These are phyloP conservation scores for Nematolebias whitei DNA, from an alignment of 2,113 vertebrate genomes.

Conservation along the genomic window DNA sequence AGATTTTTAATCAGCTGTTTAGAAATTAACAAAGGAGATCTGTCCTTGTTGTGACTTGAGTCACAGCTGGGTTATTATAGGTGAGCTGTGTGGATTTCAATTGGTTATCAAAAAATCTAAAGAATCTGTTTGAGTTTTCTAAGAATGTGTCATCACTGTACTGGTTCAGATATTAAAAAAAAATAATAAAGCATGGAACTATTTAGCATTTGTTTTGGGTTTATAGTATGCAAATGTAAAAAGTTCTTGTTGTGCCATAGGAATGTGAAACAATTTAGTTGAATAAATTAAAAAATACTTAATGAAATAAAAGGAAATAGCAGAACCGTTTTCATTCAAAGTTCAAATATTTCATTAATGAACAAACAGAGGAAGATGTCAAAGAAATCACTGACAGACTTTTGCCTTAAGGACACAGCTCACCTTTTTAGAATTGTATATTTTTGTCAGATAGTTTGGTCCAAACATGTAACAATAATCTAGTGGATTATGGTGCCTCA, in stretches of 20 bases:
- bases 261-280: too few relatives aligned
- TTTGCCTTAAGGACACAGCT: neutral
- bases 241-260: neutral
- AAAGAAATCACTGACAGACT: neutral
- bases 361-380: too few relatives aligned
- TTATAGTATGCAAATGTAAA: neutral
- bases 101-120: too few relatives aligned
- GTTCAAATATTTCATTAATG: too few relatives aligned
- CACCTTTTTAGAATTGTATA: neutral
- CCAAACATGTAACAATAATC: neutral
- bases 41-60: neutral
- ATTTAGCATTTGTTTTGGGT: too few relatives aligned
- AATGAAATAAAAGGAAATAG: too few relatives aligned
- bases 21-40: neutral
- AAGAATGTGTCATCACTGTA: too few relatives aligned
- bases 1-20: constrained; percentile 6
- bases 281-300: too few relatives aligned
- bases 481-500: neutral
- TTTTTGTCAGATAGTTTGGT: neutral
- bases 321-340: too few relatives aligned
- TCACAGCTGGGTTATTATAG: neutral
- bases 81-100: neutral
- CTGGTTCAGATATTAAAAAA: too few relatives aligned
- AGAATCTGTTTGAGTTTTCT: too few relatives aligned
- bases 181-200: too few relatives aligned